These are phyloP conservation scores for Villa cingulata DNA, from an alignment of 2,888 invertebrate genomes.

Conservation along the genomic window DNA sequence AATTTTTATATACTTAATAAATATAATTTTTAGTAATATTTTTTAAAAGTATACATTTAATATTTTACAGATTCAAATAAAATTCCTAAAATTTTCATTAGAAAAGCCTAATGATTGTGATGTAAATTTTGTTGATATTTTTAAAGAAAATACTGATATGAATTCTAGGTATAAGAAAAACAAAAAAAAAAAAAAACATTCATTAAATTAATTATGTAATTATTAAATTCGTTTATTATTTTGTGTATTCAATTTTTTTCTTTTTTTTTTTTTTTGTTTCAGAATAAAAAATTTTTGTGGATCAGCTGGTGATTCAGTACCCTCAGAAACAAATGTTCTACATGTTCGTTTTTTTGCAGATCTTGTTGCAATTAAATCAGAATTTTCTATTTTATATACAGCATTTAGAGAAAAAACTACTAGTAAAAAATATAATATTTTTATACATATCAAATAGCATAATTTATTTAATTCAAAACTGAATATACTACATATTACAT, in stretches of 20 bases:
- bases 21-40: neutral
- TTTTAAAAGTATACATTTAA: neutral
- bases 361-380: conserved; percentile 45
- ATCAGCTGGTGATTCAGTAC: conserved; percentile 66
- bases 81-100: conserved; percentile 50
- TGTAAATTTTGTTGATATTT: conserved; percentile 61
- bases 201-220: neutral
- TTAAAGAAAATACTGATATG: conserved; percentile 49
- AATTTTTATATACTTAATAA: neutral
- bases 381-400: conserved; percentile 59
- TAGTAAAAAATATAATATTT: too few relatives aligned
- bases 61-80: conserved; percentile 48
- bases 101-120: conserved; percentile 65
- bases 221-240: neutral
- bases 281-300: conserved; percentile 67
- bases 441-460: too few relatives aligned
- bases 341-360: conserved; percentile 62
- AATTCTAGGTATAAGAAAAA: conserved; percentile 36
- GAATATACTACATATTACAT: too few relatives aligned
- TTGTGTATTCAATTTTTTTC: neutral
- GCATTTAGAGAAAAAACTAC: conserved; percentile 51
- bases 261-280: neutral
- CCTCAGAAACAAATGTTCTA: conserved; percentile 52
- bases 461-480: too few relatives aligned
- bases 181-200: neutral